These are phyloP conservation scores for Chrysochloris asiatica DNA, from an alignment of 2,113 vertebrate genomes.

Conservation along the genomic window DNA sequence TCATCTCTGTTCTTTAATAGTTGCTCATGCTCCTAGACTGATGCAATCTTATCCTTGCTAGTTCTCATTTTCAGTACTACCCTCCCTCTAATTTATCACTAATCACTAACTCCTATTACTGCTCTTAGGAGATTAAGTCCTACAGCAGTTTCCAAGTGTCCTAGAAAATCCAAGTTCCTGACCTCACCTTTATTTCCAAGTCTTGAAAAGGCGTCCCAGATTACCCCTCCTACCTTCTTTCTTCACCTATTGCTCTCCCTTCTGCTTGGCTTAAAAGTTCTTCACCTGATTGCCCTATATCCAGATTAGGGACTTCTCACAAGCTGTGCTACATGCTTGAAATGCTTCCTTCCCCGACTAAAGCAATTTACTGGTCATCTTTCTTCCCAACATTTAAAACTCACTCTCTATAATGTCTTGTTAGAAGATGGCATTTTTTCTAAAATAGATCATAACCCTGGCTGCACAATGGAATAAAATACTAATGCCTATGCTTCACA, in stretches of 20 bases:
- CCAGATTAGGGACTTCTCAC: too few species aligned
- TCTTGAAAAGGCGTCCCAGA: conserved; percentile 47
- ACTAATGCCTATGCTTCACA: background rate
- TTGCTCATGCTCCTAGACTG: conserved; percentile 6
- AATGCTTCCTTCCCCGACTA: background rate
- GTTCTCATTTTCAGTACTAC: conserved; percentile 52
- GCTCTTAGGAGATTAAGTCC: conserved; percentile 68
- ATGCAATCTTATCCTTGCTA: conserved; percentile 36
- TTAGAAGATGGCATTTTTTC: conserved; percentile 37
- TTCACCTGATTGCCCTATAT: background rate
- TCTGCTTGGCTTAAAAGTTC: background rate
- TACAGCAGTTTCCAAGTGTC: conserved; percentile 65
- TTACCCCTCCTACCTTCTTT: background rate
- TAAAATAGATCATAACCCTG: conserved; percentile 33
- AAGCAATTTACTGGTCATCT: conserved; percentile 30
- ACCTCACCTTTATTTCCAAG: conserved; percentile 51
- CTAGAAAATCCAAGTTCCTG: conserved; percentile 70
- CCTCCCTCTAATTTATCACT: conserved; percentile 61
- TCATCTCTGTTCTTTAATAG: conserved; percentile 28
- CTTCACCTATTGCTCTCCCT: background rate
- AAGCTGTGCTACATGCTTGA: background rate
- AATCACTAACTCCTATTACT: conserved; percentile 69
- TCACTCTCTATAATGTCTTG: conserved; percentile 17
- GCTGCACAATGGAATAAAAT: background rate
- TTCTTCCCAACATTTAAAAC: conserved; percentile 24